These are phyloP conservation scores for Eupithecia subfuscata DNA, from an alignment of 2,888 invertebrate species.

Conservation along the genomic window DNA sequence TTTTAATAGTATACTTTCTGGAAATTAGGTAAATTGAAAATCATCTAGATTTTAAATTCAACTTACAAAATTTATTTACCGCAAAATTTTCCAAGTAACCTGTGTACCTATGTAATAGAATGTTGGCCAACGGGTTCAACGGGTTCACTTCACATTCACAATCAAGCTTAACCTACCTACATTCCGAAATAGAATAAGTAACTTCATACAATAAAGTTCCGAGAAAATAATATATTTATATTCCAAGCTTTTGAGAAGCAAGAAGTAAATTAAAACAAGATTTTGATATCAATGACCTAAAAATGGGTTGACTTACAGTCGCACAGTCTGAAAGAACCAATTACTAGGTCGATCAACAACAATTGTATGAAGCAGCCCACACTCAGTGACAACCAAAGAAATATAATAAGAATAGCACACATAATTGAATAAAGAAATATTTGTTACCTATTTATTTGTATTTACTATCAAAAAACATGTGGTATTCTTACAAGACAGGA, in stretches of 20 bases:
- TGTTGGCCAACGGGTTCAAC: background rate
- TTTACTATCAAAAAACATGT: no score
- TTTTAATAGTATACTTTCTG: no score
- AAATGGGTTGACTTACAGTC: background rate
- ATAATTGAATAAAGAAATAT: background rate
- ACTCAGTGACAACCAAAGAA: background rate
- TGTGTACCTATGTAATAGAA: background rate
- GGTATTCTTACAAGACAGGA: background rate
- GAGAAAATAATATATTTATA: background rate
- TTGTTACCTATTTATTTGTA: no score
- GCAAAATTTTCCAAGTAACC: background rate
- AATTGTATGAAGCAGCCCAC: background rate
- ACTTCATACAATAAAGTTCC: background rate
- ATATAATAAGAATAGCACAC: background rate
- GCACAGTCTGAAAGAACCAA: background rate
- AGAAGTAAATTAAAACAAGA: background rate
- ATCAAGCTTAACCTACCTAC: background rate
- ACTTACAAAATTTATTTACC: background rate
- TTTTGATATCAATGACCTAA: conserved; percentile 2
- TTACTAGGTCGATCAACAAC: background rate
- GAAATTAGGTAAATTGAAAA: background rate
- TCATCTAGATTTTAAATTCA: background rate
- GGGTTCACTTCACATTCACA: background rate
- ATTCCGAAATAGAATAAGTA: background rate
- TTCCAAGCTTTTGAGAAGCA: background rate